Evolutionary conservation across 2,113 vertebrate species (phyloP).

Genomic region (Muntiacus reevesi): DNA sequence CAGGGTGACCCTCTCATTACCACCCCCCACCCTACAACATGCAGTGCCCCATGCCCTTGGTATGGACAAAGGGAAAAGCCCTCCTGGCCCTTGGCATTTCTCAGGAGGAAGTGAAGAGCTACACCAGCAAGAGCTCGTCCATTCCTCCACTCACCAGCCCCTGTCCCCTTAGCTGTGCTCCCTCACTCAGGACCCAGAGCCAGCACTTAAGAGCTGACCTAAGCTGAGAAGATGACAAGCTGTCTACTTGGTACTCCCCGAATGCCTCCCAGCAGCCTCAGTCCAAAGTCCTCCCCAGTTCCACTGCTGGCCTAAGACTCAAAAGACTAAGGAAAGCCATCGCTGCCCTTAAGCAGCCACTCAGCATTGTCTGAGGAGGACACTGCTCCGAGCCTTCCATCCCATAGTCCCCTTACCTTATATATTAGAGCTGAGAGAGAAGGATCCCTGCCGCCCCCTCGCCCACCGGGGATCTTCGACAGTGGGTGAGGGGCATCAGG

Average conservation of each 20-base stretch:
- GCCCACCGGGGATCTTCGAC: conserved; percentile 99
- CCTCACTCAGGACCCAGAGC: not conserved
- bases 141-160: not conserved
- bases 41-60: not conserved
- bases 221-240: not conserved
- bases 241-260: not conserved
- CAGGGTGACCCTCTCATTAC: not conserved
- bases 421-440: conserved; percentile 93
- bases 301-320: not conserved
- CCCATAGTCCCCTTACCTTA: conserved; percentile 83
- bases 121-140: not conserved
- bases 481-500: conserved; percentile 99
- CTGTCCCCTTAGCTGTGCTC: not conserved
- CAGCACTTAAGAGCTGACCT: not conserved
- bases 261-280: not conserved
- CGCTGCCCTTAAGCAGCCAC: not conserved
- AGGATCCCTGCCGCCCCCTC: conserved; percentile 99
- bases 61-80: not conserved
- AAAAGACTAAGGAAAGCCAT: not conserved
- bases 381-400: not conserved
- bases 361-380: not conserved
- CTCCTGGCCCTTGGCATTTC: not conserved
- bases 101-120: not conserved
- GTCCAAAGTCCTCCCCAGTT: not conserved
- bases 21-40: not conserved